Percentiles rank a stretch among this genome's conserved stretches.
These are phyloP conservation scores for Hirtodrosophila duncani DNA, from an alignment of 2,888 invertebrate species.

Conservation along the genomic window DNA sequence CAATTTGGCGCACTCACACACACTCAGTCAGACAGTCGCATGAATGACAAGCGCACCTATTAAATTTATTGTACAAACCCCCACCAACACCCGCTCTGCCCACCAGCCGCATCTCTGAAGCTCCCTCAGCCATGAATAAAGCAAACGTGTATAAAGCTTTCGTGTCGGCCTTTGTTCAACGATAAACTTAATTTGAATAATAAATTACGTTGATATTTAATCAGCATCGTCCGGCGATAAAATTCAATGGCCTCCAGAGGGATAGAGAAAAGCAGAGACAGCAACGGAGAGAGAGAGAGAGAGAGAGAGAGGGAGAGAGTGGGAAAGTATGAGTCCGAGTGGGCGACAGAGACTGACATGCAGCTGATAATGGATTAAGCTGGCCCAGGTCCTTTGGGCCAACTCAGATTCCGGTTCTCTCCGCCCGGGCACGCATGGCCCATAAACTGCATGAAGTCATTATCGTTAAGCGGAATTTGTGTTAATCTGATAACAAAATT, in stretches of 20 bases:
- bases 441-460: conserved; percentile 72
- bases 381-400: conserved; percentile 3
- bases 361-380: conserved; percentile 57
- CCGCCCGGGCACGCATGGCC: conserved; percentile 44
- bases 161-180: conserved; percentile 49
- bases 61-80: conserved; percentile 46
- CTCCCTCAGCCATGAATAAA: conserved; percentile 16
- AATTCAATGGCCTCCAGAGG: conserved; percentile 58
- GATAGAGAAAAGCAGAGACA: conserved; percentile 5
- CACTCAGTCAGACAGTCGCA: conserved; percentile 9
- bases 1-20: conserved; percentile 28
- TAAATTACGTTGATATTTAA: conserved; percentile 70
- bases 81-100: not conserved
- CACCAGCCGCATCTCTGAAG: not conserved
- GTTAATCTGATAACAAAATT: conserved; percentile 73
- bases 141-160: conserved; percentile 21
- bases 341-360: conserved; percentile 47
- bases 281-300: not conserved
- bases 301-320: not conserved
- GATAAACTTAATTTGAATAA: conserved; percentile 70
- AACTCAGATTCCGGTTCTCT: conserved; percentile 1
- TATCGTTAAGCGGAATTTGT: conserved; percentile 72
- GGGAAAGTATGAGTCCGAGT: no score
- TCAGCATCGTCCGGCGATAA: conserved; percentile 63
- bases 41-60: conserved; percentile 15